Conservation (phyloP, 2,888 invertebrate species). For the Coenonympha arcania region DNA sequence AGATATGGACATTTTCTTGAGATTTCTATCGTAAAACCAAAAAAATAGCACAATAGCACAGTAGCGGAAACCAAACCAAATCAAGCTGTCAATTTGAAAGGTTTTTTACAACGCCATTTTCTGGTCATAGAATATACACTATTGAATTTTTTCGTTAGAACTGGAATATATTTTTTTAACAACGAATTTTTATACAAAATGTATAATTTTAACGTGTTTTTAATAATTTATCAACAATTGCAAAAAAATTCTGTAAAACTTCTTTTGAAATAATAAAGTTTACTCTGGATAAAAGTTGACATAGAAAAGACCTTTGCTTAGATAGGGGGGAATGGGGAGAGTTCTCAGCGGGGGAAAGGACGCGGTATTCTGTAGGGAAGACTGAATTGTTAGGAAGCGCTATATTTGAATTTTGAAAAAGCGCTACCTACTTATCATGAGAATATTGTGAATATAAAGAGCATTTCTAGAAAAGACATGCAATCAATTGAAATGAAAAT, state of each 20-base stretch:
- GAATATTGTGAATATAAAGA: no score
- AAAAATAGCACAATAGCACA: slow-evolving; percentile 73
- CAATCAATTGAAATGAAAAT: no score
- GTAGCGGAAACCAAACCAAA: slow-evolving; percentile 75
- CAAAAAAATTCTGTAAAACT: neutral
- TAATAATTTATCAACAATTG: neutral
- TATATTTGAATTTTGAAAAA: no score
- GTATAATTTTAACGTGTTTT: neutral
- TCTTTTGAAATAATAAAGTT: neutral
- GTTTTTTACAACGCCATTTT: slow-evolving; percentile 53
- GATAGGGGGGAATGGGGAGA: slow-evolving; percentile 57
- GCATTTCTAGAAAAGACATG: no score
- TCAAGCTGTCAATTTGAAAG: slow-evolving; percentile 72
- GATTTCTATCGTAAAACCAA: slow-evolving; percentile 62
- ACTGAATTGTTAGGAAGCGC: slow-evolving; percentile 1
- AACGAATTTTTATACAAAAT: neutral
- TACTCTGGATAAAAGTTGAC: slow-evolving; percentile 12
- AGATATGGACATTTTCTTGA: slow-evolving; percentile 67
- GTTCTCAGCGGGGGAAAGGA: slow-evolving; percentile 59
- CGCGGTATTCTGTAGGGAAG: slow-evolving; percentile 52
- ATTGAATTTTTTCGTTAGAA: no score
- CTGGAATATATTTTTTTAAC: no score
- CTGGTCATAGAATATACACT: slow-evolving; percentile 31
- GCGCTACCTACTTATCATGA: no score
- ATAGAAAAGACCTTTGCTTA: slow-evolving; percentile 49